Evolutionary conservation across 1,140 invertebrate genomes (phyloP).

Genomic region (Lanistes nyassanus): DNA sequence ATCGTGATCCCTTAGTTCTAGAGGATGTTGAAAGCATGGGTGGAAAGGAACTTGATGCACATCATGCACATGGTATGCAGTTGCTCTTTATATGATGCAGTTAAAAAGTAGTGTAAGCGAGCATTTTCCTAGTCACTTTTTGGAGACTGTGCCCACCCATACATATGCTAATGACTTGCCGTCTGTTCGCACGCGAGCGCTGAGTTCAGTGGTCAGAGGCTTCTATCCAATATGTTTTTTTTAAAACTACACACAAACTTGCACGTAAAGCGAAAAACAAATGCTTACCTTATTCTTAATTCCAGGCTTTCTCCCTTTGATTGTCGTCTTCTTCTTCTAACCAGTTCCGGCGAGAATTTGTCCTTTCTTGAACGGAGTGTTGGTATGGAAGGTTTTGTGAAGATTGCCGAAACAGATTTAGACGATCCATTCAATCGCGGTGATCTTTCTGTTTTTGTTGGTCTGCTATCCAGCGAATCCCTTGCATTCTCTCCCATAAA

Average conservation of each 20-base stretch:
- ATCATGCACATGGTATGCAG: too few species aligned
- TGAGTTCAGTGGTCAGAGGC: too few species aligned
- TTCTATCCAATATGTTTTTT: too few species aligned
- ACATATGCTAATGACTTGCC: too few species aligned
- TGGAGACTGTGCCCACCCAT: too few species aligned
- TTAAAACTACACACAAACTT: too few species aligned
- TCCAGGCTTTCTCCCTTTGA: conserved; percentile 36
- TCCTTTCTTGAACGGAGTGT: conserved; percentile 48
- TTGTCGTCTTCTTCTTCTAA: conserved; percentile 23
- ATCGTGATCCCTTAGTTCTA: too few species aligned
- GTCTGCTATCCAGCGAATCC: conserved; percentile 27
- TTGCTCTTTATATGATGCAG: too few species aligned
- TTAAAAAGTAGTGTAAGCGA: not conserved
- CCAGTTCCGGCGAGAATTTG: conserved; percentile 32
- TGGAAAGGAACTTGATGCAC: too few species aligned
- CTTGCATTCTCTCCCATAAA: conserved; percentile 34
- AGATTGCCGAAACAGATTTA: conserved; percentile 33
- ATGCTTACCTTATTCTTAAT: conserved; percentile 33
- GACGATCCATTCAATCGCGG: conserved; percentile 31
- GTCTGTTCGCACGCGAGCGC: too few species aligned
- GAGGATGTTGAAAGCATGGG: too few species aligned
- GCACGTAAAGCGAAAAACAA: too few species aligned
- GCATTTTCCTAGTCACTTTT: not conserved
- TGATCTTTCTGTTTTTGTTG: conserved; percentile 8
- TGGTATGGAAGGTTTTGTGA: conserved; percentile 51